Conservation (phyloP, 2,888 invertebrate species). For the Tanytarsus gracilentus region DNA sequence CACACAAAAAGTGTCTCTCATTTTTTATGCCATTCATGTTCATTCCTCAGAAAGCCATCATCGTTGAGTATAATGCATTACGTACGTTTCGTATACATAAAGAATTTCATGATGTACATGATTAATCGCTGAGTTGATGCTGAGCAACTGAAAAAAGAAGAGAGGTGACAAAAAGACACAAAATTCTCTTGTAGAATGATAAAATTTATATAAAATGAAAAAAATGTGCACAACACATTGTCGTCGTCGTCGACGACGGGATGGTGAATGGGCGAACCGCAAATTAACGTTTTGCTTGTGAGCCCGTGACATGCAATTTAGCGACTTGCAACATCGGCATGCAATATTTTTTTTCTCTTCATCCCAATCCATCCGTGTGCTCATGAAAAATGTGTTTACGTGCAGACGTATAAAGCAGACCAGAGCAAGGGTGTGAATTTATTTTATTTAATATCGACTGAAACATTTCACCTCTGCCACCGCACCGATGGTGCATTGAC, state of each 20-base stretch:
- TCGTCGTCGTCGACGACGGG: too few relatives aligned
- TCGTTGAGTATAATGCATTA: too few relatives aligned
- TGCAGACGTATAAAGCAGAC: too few relatives aligned
- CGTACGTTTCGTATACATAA: not conserved
- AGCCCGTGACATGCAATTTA: constrained; percentile 21
- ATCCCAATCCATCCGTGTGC: not conserved
- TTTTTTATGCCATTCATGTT: not conserved
- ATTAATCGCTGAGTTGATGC: not conserved
- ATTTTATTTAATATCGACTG: not conserved
- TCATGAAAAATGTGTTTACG: not conserved
- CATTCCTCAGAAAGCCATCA: too few relatives aligned
- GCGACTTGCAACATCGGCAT: constrained; percentile 2
- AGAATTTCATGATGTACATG: not conserved
- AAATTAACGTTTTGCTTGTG: not conserved
- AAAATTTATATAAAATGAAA: not conserved
- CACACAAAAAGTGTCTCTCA: too few relatives aligned
- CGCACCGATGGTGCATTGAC: too few relatives aligned
- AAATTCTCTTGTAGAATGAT: not conserved
- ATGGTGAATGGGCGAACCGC: constrained; percentile 11
- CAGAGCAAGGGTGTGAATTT: too few relatives aligned
- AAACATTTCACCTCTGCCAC: too few relatives aligned
- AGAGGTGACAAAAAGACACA: not conserved
- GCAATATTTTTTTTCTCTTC: not conserved
- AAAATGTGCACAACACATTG: not conserved
- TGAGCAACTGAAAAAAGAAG: not conserved